These are phyloP conservation scores for Muntiacus reevesi DNA, from an alignment of 2,113 vertebrate genomes.

Conservation along the genomic window DNA sequence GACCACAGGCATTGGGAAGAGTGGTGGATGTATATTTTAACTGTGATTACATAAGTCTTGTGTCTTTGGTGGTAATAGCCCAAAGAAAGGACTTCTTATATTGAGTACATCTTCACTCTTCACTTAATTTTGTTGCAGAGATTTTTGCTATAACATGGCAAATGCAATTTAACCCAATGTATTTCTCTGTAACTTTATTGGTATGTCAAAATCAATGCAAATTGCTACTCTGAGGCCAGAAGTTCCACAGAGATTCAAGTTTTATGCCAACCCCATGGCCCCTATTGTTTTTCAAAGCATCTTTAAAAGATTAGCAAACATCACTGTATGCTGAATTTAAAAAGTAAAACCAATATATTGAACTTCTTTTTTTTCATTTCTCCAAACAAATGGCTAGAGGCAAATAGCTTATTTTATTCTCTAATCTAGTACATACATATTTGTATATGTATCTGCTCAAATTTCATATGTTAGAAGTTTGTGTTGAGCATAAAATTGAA, in stretches of 20 bases:
- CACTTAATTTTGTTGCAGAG: neutral
- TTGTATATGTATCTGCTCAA: neutral
- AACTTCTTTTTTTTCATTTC: neutral
- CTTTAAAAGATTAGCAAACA: neutral
- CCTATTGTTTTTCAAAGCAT: neutral
- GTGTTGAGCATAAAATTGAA: neutral
- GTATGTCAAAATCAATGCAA: neutral
- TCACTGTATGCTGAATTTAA: neutral
- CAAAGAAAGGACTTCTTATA: neutral
- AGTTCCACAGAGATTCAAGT: neutral
- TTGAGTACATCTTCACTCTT: neutral
- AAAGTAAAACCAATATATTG: neutral
- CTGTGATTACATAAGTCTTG: neutral
- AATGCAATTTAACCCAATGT: conserved; percentile 26
- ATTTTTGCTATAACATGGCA: neutral
- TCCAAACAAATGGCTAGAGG: neutral
- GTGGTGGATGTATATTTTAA: neutral
- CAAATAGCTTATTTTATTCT: neutral
- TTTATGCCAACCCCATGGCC: neutral
- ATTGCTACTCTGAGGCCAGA: neutral
- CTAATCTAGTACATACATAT: neutral
- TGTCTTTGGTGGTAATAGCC: neutral
- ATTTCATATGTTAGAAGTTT: neutral
- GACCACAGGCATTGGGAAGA: neutral
- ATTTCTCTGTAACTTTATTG: neutral